phyloP scores from a whole-genome alignment of 2,113 vertebrate species.

The Rhinolophus ferrumequinum region DNA sequence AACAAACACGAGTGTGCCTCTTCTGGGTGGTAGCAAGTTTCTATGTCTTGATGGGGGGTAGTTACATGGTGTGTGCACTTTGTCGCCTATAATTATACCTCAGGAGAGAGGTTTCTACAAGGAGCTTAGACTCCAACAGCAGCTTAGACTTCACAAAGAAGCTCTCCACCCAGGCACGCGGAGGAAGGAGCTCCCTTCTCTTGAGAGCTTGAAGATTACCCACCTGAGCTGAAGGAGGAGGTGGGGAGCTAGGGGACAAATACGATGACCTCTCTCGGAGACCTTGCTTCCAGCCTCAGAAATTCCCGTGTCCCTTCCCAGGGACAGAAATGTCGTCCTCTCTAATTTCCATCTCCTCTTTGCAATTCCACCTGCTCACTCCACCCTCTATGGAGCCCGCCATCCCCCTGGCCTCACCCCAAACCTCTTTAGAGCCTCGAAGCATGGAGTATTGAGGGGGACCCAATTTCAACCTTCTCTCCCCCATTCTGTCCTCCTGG shows the following conservation, averaged over 20 bases:
- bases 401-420: neutral
- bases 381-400: neutral
- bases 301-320: neutral
- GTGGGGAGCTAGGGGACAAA: neutral
- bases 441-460: neutral
- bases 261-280: neutral
- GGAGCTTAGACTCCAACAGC: neutral
- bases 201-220: neutral
- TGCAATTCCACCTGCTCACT: neutral
- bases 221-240: neutral
- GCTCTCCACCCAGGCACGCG: neutral
- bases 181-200: neutral
- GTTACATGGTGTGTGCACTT: neutral
- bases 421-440: neutral
- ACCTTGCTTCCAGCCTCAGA: neutral
- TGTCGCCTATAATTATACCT: neutral
- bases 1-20: neutral
- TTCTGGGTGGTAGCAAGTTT: neutral
- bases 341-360: neutral
- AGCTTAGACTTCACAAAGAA: neutral
- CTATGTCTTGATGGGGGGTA: neutral
- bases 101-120: neutral
- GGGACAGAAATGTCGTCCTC: neutral
- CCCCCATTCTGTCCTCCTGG: neutral
- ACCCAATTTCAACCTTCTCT: neutral